These are phyloP conservation scores for Chiroxiphia lanceolata DNA, from an alignment of 2,797 vertebrate species.

Conservation along the genomic window DNA sequence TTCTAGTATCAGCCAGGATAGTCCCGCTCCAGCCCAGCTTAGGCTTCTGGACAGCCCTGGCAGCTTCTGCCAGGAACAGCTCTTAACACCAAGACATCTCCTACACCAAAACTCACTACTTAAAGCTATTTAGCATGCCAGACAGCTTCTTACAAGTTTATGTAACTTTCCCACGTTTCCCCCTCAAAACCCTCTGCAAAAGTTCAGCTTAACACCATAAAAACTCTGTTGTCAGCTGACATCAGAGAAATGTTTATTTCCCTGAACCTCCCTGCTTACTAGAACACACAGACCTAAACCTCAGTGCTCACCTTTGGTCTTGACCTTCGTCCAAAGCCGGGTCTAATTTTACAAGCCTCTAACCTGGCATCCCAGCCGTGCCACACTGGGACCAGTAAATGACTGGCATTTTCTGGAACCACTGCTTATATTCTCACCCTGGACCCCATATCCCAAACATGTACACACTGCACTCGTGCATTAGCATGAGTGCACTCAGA, in stretches of 20 bases:
- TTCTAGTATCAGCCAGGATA: not conserved
- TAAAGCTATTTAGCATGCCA: not conserved
- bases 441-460: not conserved
- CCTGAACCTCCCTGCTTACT: not conserved
- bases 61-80: not conserved
- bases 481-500: not conserved
- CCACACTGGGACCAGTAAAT: not conserved
- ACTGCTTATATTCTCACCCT: not conserved
- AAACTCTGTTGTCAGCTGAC: not conserved
- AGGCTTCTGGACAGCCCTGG: not conserved
- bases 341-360: not conserved
- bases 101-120: not conserved
- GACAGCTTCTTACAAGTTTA: slow-evolving; percentile 36
- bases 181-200: not conserved
- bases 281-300: not conserved
- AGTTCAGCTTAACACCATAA: not conserved
- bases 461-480: accelerated
- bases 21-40: not conserved
- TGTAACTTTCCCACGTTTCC: not conserved
- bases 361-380: not conserved
- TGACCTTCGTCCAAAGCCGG: not conserved
- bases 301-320: not conserved
- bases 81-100: slow-evolving; percentile 7
- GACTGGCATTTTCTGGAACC: not conserved
- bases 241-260: not conserved